These are phyloP conservation scores for Cebus imitator DNA, from an alignment of 2,113 vertebrate genomes.

Conservation along the genomic window DNA sequence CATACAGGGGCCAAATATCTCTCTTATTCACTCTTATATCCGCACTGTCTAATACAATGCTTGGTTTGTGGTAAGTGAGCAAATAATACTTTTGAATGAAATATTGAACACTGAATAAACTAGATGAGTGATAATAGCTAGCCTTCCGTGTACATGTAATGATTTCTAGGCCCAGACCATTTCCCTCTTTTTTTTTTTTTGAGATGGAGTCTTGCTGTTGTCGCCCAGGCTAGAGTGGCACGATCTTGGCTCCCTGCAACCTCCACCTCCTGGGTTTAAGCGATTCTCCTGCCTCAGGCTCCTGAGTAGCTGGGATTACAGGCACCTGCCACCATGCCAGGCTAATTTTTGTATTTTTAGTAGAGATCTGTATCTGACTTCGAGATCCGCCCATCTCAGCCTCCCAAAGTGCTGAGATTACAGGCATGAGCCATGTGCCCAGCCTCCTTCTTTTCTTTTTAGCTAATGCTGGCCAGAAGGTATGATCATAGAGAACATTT, in stretches of 20 bases:
- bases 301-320: too few relatives aligned
- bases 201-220: too few relatives aligned
- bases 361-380: too few relatives aligned
- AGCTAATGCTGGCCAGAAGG: not conserved
- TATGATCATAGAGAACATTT: not conserved
- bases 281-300: too few relatives aligned
- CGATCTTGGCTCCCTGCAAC: too few relatives aligned
- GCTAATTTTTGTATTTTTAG: too few relatives aligned
- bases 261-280: too few relatives aligned
- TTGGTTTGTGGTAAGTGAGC: not conserved
- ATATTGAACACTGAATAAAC: not conserved
- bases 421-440: too few relatives aligned
- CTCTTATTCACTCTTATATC: not conserved
- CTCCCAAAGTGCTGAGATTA: too few relatives aligned
- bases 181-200: constrained; percentile 23
- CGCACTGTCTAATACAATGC: not conserved
- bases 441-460: constrained; percentile 2
- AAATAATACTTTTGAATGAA: not conserved
- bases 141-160: not conserved
- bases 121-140: not conserved
- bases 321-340: too few relatives aligned
- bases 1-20: not conserved
- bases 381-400: too few relatives aligned
- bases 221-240: too few relatives aligned
- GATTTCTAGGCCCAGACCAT: not conserved